Conservation (phyloP, 2,888 invertebrate species). For the Trichogramma evanescens region DNA sequence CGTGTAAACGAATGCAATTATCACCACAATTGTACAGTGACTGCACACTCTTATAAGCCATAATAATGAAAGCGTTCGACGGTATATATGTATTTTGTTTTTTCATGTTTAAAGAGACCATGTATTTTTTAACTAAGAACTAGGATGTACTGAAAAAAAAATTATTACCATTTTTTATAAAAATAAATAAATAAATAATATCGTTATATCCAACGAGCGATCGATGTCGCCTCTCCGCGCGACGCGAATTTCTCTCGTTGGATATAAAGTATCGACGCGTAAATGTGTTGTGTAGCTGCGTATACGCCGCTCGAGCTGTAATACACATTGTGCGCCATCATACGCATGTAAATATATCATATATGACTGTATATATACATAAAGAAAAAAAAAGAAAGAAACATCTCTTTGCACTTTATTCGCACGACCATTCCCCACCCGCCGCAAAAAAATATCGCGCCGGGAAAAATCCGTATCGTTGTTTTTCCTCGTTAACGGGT, state of each 20-base stretch:
- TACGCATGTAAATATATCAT: conserved; percentile 21
- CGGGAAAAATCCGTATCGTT: no score
- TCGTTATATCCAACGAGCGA: conserved; percentile 27
- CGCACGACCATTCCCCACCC: no score
- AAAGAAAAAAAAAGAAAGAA: not conserved
- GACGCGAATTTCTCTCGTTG: conserved; percentile 26
- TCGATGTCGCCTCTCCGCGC: conserved; percentile 4
- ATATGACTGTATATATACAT: not conserved
- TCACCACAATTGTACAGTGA: not conserved
- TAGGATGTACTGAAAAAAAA: not conserved
- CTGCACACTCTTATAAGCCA: conserved; percentile 9
- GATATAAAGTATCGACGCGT: conserved; percentile 26
- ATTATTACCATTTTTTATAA: conserved; percentile 18
- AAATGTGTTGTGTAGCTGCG: conserved; percentile 26
- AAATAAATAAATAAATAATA: not conserved
- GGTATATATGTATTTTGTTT: conserved; percentile 1
- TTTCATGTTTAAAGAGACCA: not conserved
- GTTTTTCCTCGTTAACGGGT: no score
- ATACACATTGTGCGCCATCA: conserved; percentile 11
- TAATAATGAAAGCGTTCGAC: conserved; percentile 10
- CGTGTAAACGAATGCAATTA: no score
- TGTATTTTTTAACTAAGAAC: no score
- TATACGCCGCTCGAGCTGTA: not conserved
- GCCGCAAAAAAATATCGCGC: no score
- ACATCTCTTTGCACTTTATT: conserved; percentile 15